These are phyloP conservation scores for Epistrophe grossulariae DNA, from an alignment of 2,888 invertebrate species.

Conservation along the genomic window DNA sequence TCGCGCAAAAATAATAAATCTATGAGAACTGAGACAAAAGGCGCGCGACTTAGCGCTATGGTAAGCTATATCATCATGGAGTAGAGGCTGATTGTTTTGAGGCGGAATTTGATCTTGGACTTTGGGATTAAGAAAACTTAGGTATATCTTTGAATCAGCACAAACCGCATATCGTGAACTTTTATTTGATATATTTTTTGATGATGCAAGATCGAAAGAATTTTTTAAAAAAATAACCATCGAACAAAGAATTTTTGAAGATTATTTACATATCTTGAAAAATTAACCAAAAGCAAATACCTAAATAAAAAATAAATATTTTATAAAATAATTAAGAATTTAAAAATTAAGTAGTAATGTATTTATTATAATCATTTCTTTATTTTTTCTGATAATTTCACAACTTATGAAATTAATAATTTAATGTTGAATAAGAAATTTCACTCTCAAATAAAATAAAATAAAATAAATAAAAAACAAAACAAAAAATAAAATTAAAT, in stretches of 20 bases:
- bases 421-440: no score
- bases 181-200: slow-evolving; percentile 21
- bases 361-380: no score
- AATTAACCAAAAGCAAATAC: no score
- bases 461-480: no score
- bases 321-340: no score
- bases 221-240: slow-evolving; percentile 6
- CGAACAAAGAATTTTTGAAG: neutral
- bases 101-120: slow-evolving; percentile 71
- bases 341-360: no score
- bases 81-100: slow-evolving; percentile 29
- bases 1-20: slow-evolving; percentile 47
- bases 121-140: slow-evolving; percentile 53
- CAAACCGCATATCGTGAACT: slow-evolving; percentile 51
- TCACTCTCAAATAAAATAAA: no score
- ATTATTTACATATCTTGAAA: no score
- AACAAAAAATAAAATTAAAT: no score
- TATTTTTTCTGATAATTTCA: no score
- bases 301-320: no score
- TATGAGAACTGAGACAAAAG: slow-evolving; percentile 53
- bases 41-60: slow-evolving; percentile 26
- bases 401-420: no score
- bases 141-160: neutral
- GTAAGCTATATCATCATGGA: slow-evolving; percentile 2
- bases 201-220: slow-evolving; percentile 16